Percentiles rank a stretch among this genome's conserved stretches.
Evolutionary conservation across 1,140 invertebrate genomes (phyloP).

Genomic region (Diorhabda elongata): DNA sequence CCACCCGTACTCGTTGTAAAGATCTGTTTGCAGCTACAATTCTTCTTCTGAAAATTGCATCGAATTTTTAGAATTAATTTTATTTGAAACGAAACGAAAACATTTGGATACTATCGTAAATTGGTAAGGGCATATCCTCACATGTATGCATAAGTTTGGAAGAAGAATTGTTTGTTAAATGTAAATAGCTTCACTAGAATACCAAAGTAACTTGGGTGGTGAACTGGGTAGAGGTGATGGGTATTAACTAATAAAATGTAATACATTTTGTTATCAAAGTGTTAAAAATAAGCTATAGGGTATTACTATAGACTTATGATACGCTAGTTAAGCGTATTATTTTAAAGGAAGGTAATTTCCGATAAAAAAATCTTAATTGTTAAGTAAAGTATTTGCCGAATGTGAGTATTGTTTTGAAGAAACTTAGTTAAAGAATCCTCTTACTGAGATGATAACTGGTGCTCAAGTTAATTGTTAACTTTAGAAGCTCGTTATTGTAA

Average conservation of each 20-base stretch:
- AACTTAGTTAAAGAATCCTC: not conserved
- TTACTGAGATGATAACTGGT: conserved; percentile 22
- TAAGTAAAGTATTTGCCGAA: conserved; percentile 44
- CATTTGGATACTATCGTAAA: too few species aligned
- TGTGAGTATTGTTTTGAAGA: conserved; percentile 30
- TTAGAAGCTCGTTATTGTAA: conserved; percentile 37
- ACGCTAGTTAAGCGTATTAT: conserved; percentile 35
- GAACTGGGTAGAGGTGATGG: conserved; percentile 25
- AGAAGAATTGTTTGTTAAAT: conserved; percentile 10
- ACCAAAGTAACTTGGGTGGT: conserved; percentile 13
- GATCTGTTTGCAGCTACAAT: not conserved
- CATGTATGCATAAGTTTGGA: too few species aligned
- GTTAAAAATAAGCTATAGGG: conserved; percentile 32
- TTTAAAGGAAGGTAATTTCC: conserved; percentile 52
- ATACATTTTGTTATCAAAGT: conserved; percentile 43
- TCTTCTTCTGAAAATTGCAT: too few species aligned
- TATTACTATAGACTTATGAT: conserved; percentile 35
- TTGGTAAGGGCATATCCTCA: too few species aligned
- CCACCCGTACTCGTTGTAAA: conserved; percentile 83
- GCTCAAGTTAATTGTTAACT: conserved; percentile 33
- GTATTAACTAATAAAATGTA: conserved; percentile 27
- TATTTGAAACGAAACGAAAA: too few species aligned
- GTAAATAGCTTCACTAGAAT: conserved; percentile 20
- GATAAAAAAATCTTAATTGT: conserved; percentile 28
- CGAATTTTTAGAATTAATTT: too few species aligned